Base-by-base conservation (phyloP, 2,797 vertebrate species). In the Champsocephalus gunnari region DNA sequence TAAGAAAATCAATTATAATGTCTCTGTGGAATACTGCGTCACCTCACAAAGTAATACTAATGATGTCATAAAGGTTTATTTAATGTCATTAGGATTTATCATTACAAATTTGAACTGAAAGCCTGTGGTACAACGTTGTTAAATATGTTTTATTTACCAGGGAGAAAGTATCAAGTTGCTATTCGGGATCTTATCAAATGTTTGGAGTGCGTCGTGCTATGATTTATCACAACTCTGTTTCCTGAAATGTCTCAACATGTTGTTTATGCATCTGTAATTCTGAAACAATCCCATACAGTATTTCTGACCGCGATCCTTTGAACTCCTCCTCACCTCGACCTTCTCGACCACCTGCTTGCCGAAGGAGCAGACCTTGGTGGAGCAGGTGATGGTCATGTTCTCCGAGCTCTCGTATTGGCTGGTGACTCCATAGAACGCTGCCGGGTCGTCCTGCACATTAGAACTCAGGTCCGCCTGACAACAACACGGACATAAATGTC, bases 311-410 rank as follows among this genome's bases (percentile, higher is more conserved):
- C n/a, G 7, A 11, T 24, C 10, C 12, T 16, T 3, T 44, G 17
- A 61, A 59, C 0, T 0, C 14, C 5, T 41, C 78, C 97, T 90
- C 92, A 99, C 98, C 97, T 99, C 98, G 89, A 99, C 98, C 92
- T 99, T 99, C 93, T 99, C 98, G 63, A 99, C 98, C 89, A 99
- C 98, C 96, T 99, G 98, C 94, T 99, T 99, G 77, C 98, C 98
- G 43, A 99, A 99, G 14, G 98, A 99, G 94, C 98, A 99, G 88
- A 99, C 98, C 95, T 99, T 99, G 89, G 98, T 99, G 87, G 98
- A 99, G 92, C 98, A 99, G 91, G 98, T 99, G 94, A 99, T 99
- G 87, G 98, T 99, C 97, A 99, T 99, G 88, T 99, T 99, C 92
- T 99, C 98, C 0, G 98, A 97, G 91, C 98, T 99, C 93, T 99